Percentiles rank a stretch among this genome's conserved stretches.
Conservation (phyloP, 2,113 vertebrate genomes). For the Tragelaphus buxtoni region DNA sequence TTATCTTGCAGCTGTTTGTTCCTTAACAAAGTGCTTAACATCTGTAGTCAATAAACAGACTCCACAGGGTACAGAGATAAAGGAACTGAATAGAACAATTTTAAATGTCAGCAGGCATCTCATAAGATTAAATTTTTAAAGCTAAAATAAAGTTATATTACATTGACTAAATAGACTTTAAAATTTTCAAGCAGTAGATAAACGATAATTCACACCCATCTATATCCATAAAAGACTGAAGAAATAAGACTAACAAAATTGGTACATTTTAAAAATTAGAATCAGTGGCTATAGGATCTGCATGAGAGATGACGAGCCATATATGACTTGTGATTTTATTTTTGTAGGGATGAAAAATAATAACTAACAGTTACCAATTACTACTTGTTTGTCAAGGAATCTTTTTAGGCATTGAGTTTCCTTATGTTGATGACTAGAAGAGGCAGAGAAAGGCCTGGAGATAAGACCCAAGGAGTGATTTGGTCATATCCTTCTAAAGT, state of each 20-base stretch:
- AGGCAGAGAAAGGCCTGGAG: neutral
- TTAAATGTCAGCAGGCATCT: neutral
- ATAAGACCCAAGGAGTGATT: neutral
- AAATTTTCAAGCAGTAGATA: neutral
- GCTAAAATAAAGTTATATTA: neutral
- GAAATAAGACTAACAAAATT: neutral
- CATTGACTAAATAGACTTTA: neutral
- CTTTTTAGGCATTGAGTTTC: neutral
- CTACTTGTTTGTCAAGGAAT: neutral
- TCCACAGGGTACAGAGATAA: neutral
- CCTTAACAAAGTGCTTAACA: neutral
- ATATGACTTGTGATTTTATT: neutral
- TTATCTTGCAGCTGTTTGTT: neutral
- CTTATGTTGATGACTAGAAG: neutral
- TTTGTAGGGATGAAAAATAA: neutral
- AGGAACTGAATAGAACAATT: neutral
- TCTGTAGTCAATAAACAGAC: slow-evolving; percentile 21
- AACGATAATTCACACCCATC: neutral
- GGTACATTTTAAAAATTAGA: neutral
- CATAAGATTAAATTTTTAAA: slow-evolving; percentile 30
- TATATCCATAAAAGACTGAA: neutral
- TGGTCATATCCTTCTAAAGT: neutral
- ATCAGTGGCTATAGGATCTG: neutral
- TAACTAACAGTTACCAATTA: neutral
- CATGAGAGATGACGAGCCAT: neutral